phyloP scores from a whole-genome alignment of 2,797 vertebrate genomes.

The Acridotheres tristis region DNA sequence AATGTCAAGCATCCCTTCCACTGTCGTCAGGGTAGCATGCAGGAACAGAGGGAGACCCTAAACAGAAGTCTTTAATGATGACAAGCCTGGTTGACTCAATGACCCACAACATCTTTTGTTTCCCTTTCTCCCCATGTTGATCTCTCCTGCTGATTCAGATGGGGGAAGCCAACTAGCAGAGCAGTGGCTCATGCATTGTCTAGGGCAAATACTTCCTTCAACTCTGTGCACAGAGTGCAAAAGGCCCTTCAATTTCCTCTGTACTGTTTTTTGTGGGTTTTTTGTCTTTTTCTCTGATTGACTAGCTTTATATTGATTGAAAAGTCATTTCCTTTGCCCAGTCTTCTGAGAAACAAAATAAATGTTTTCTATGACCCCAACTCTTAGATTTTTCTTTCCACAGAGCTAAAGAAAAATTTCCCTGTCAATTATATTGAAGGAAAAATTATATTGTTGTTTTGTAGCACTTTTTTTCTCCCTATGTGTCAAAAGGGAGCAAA shows the following conservation, averaged over 20 bases:
- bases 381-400: conserved; percentile 53
- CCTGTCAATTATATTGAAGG: conserved; percentile 57
- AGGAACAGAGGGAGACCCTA: conserved; percentile 42
- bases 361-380: conserved; percentile 54
- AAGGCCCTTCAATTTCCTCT: conserved; percentile 44
- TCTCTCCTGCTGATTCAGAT: conserved; percentile 34
- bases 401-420: conserved; percentile 41
- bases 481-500: conserved; percentile 75
- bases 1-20: conserved; percentile 57
- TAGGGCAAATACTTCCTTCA: conserved; percentile 34
- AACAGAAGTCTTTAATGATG: conserved; percentile 47
- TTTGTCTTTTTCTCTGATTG: conserved; percentile 52
- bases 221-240: conserved; percentile 28
- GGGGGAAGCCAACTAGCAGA: background rate
- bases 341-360: conserved; percentile 60
- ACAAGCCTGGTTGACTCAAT: conserved; percentile 46
- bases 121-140: conserved; percentile 26
- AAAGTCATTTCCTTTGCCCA: conserved; percentile 58
- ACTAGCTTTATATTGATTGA: conserved; percentile 62
- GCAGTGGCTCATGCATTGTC: conserved; percentile 38
- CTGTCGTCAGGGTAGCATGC: conserved; percentile 36
- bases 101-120: conserved; percentile 55
- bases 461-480: conserved; percentile 43
- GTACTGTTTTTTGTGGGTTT: background rate
- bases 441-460: conserved; percentile 69